Percentiles rank a stretch among this genome's conserved stretches.
phyloP scores from a whole-genome alignment of 2,797 vertebrate genomes.

The Muscicapa striata region DNA sequence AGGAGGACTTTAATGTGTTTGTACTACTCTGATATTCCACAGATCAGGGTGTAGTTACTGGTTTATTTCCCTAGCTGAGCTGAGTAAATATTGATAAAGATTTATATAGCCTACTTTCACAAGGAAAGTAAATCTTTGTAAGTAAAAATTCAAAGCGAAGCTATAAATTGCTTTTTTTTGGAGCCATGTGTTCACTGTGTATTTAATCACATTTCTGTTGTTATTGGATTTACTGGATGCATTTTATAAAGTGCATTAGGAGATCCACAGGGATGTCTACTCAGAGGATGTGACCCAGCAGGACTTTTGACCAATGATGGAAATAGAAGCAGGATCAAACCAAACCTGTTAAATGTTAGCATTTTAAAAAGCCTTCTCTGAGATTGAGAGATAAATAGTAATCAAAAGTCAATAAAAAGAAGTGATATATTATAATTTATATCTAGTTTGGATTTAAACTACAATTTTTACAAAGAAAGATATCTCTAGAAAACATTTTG shows the following conservation, averaged over 20 bases:
- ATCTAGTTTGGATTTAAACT: neutral
- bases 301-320: neutral
- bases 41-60: neutral
- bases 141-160: conserved; percentile 29
- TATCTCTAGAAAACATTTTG: neutral
- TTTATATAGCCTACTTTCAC: neutral
- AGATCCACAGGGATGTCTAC: neutral
- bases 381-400: neutral
- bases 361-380: neutral
- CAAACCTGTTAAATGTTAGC: neutral
- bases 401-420: neutral
- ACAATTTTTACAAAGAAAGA: neutral
- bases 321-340: neutral
- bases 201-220: conserved; percentile 18
- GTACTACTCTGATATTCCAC: neutral
- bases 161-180: neutral
- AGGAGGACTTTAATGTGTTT: conserved; percentile 8
- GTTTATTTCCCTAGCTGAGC: conserved; percentile 32
- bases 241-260: conserved; percentile 25
- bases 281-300: neutral
- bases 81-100: conserved; percentile 23
- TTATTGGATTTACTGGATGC: conserved; percentile 7
- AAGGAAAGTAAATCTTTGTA: conserved; percentile 34
- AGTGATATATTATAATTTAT: neutral
- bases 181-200: neutral